These are phyloP conservation scores for Urechis unicinctus DNA, from an alignment of 2,888 invertebrate species.

Conservation along the genomic window DNA sequence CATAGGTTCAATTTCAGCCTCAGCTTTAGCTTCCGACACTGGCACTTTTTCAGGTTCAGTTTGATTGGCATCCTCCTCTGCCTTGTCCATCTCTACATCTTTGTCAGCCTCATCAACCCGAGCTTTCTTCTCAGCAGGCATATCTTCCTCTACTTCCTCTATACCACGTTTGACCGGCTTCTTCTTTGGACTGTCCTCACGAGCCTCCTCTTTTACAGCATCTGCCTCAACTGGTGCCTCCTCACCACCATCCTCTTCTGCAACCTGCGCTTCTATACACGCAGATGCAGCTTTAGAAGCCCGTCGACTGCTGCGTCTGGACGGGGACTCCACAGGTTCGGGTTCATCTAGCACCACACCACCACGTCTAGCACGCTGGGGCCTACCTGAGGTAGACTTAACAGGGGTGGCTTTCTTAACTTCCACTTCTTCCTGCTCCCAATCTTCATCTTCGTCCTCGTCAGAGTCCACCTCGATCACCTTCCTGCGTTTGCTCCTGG, in stretches of 20 bases:
- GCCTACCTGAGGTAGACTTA: not conserved
- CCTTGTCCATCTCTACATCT: slow-evolving; percentile 5
- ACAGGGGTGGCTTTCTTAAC: not conserved
- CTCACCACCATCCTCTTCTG: slow-evolving; percentile 1
- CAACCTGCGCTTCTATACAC: not conserved
- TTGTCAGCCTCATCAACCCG: slow-evolving; percentile 3
- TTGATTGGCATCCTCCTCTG: not conserved
- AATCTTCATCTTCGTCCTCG: not conserved
- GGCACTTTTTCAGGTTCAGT: not conserved
- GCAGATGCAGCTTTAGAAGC: not conserved
- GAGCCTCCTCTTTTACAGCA: slow-evolving; percentile 2
- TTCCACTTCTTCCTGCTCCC: not conserved
- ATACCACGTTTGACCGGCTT: not conserved
- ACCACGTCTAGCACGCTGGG: not conserved
- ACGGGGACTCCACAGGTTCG: not conserved
- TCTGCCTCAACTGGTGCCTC: slow-evolving; percentile 1
- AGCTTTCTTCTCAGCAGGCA: not conserved
- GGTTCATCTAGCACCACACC: not conserved
- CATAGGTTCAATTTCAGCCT: not conserved
- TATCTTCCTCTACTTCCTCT: not conserved
- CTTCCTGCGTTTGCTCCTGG: too few relatives aligned
- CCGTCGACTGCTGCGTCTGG: not conserved
- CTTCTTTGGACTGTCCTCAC: not conserved
- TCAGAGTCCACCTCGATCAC: not conserved
- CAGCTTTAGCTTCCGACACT: not conserved